These are phyloP conservation scores for Merluccius polli DNA, from an alignment of 2,797 vertebrate genomes.

Conservation along the genomic window DNA sequence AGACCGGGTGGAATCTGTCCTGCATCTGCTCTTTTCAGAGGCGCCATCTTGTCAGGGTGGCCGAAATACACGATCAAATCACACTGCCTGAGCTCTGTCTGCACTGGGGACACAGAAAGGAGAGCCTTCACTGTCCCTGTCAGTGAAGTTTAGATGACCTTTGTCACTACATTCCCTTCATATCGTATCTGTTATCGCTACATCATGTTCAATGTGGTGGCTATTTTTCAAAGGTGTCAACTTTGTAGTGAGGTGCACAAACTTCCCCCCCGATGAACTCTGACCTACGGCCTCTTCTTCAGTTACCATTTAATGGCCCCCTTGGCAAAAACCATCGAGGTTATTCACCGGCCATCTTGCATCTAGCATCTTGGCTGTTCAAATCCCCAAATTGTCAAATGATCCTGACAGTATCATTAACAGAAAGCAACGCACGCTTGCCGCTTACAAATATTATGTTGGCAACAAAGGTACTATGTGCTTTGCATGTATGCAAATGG, in stretches of 20 bases:
- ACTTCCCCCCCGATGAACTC: not conserved
- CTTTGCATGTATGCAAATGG: slow-evolving; percentile 62
- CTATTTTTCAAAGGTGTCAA: not conserved
- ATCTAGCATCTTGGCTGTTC: too few relatives aligned
- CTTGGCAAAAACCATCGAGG: slow-evolving; percentile 29
- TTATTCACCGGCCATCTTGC: slow-evolving; percentile 17
- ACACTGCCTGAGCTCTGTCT: slow-evolving; percentile 79
- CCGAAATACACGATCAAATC: slow-evolving; percentile 81
- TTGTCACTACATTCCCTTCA: not conserved
- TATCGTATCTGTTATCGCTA: not conserved
- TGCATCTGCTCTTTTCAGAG: slow-evolving; percentile 39
- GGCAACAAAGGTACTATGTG: slow-evolving; percentile 28
- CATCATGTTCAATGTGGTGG: not conserved
- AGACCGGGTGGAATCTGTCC: slow-evolving; percentile 13
- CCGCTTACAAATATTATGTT: slow-evolving; percentile 39
- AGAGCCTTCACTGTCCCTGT: not conserved
- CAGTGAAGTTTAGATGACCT: not conserved
- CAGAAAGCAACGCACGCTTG: slow-evolving; percentile 19
- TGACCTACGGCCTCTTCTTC: not conserved
- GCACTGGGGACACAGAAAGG: slow-evolving; percentile 65
- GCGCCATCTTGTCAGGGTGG: slow-evolving; percentile 59
- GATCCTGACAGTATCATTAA: not conserved
- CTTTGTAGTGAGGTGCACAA: not conserved
- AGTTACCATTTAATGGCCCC: slow-evolving; percentile 27
- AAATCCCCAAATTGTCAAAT: slow-evolving; percentile 29